Evolutionary conservation across 2,113 vertebrate genomes (phyloP).

Genomic region (human): GRCh38 chr1:231008501-231009000

Average conservation of each 20-base stretch:
- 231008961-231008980: not conserved
- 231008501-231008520: too few species aligned
- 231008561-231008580: too few species aligned
- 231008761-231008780: not conserved
- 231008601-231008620: not conserved
- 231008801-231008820: not conserved
- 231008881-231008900: not conserved
- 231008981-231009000: not conserved
- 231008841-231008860: not conserved
- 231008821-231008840: not conserved
- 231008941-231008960: not conserved
- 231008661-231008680: not conserved
- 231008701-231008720: not conserved
- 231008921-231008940: not conserved
- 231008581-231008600: fast-evolving
- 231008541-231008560: too few species aligned
- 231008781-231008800: not conserved
- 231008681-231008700: not conserved
- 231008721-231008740: too few species aligned
- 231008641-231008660: not conserved
- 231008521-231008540: too few species aligned
- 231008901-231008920: not conserved
- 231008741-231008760: fast-evolving
- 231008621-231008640: not conserved
- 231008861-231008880: not conserved